A percentile compares a stretch with the other conserved stretches of the same genome.
phyloP scores from a whole-genome alignment of 2,797 vertebrate species.

The Saxicola maurus region DNA sequence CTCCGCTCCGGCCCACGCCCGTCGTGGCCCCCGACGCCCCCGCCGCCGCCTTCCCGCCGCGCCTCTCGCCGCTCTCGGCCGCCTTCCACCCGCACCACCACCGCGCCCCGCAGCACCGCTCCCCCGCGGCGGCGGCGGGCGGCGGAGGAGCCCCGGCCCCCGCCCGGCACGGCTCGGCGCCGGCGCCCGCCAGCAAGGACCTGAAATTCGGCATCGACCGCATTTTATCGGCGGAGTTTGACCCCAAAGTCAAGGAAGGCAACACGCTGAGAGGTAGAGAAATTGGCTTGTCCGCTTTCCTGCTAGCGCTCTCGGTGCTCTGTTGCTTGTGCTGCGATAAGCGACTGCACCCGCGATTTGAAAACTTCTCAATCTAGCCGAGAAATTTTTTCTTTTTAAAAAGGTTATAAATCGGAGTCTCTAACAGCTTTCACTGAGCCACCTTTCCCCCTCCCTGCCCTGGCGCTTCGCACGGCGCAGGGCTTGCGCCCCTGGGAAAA shows the following conservation, averaged over 20 bases:
- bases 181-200: slow-evolving; percentile 91
- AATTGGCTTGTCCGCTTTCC: not conserved
- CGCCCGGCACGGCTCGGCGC: slow-evolving; percentile 66
- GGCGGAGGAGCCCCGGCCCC: slow-evolving; percentile 72
- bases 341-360: not conserved
- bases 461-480: not conserved
- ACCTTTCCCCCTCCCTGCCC: not conserved
- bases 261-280: slow-evolving; percentile 88
- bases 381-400: not conserved
- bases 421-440: not conserved
- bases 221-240: slow-evolving; percentile 94
- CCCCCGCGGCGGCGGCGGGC: slow-evolving; percentile 62
- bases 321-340: not conserved
- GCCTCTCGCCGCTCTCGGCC: slow-evolving; percentile 80
- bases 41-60: slow-evolving; percentile 75
- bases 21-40: slow-evolving; percentile 81
- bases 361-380: not conserved
- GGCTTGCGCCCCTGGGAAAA: not conserved
- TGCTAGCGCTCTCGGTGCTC: not conserved
- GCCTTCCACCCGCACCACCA: slow-evolving; percentile 79
- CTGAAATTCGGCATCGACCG: slow-evolving; percentile 98
- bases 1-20: slow-evolving; percentile 90
- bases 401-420: not conserved
- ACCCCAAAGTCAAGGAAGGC: slow-evolving; percentile 89
- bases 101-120: slow-evolving; percentile 39